phyloP scores from a whole-genome alignment of 2,888 invertebrate genomes.

The Drosophila aldrichi region DNA sequence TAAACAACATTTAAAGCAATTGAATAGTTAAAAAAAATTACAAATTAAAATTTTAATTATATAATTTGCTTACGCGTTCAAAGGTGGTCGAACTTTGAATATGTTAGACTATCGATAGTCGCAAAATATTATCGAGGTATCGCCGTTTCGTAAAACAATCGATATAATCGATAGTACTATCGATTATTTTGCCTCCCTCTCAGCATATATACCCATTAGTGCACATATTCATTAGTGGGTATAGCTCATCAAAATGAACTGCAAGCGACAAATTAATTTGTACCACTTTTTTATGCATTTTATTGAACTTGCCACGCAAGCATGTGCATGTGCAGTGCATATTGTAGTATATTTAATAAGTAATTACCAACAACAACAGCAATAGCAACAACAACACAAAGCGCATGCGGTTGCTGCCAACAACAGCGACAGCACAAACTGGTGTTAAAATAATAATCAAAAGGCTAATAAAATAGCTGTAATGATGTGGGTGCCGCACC shows the following conservation, averaged over 20 bases:
- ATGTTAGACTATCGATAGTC: too few relatives aligned
- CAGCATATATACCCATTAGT: background rate
- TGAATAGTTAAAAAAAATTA: too few relatives aligned
- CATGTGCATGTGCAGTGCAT: conserved; percentile 1
- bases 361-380: conserved; percentile 57
- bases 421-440: conserved; percentile 30
- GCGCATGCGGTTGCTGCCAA: conserved; percentile 40
- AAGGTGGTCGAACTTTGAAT: too few relatives aligned
- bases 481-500: conserved; percentile 46
- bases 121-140: too few relatives aligned
- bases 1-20: too few relatives aligned
- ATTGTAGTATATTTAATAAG: conserved; percentile 71
- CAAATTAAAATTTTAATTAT: too few relatives aligned
- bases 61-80: too few relatives aligned
- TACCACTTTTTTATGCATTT: background rate
- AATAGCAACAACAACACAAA: conserved; percentile 21
- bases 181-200: too few relatives aligned
- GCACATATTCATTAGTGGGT: background rate
- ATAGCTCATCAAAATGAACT: conserved; percentile 6
- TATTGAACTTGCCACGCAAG: background rate
- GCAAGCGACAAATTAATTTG: conserved; percentile 5
- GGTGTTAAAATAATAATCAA: conserved; percentile 49
- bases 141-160: too few relatives aligned
- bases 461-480: conserved; percentile 52
- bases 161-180: too few relatives aligned